Base-by-base conservation (phyloP, 2,888 invertebrate species). In the Ganaspis brasiliensis region DNA sequence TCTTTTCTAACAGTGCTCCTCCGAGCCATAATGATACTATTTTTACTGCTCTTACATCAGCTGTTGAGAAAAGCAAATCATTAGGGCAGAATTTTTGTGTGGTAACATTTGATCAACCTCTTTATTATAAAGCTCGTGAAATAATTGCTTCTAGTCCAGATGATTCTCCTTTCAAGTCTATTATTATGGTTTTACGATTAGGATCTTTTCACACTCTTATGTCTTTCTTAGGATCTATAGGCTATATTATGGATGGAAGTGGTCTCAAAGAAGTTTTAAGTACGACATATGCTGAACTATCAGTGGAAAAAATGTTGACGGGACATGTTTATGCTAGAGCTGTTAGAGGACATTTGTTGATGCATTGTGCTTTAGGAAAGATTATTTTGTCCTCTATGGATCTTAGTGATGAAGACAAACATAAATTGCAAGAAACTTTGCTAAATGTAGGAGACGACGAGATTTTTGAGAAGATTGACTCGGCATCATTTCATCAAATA, bases 131-230 rank as follows among this genome's bases (percentile, higher is more conserved):
- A 74, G 78, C 81, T 19, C 37, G 52, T 24, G 79, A 75, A 76
- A 73, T 75, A 8, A 35, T 72, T 56, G 75, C 73, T 55, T 75
- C 16, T 49, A 57, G 52, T 5, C 14, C 52, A 24, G 9, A 19
- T 16, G 74, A 74, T 55, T 74, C 55, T 52, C 71, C 31, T 78
- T 77, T 73, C 72, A 80, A 71, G 57, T 55, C 19, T 21, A 74
- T 83, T 16, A 70, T 81, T n/a, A n/a, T n/a, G n/a, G n/a, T n/a
- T 45, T 49, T 83, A 8, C 61, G 86, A 59, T 75, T 88, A 12
- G 86, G 87, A 6, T 85, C 87, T 6, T 89, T 89, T 74, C 81
- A 83, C 59, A 61, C 72, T 16, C 37, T 82, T 3, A 77, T 83
- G 79, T 83, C 82, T 1, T 82, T 72, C 56, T 16, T 82, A 70